Base-by-base conservation (phyloP, 37 sponge, comb jelly and placozoan species). In the Crambe crambe region DNA sequence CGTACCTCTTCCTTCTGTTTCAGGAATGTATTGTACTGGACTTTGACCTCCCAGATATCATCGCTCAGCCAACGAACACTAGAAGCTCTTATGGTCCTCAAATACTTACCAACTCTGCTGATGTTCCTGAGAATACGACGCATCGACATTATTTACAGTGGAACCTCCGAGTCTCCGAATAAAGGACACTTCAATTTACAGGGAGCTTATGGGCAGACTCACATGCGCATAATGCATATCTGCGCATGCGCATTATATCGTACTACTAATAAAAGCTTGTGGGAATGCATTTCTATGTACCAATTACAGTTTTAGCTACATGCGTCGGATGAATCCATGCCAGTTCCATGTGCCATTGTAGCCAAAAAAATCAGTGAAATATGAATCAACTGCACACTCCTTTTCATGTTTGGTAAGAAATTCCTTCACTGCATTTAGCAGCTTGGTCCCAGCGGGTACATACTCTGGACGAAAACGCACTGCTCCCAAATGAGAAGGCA, bases 291-390 rank as follows among this genome's bases (percentile, higher is more conserved):
- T 15, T 51, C 15, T 51, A 9, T 18, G 15, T 51, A 51, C 54
- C 54, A 51, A 15, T 15, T 51, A 6, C 12, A 15, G 51, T 47
- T 15, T 12, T 12, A 47, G 6, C 51, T 74, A 68, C 86, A 85
- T 85, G 15, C 56, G 38, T 31, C 87, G 56, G 54, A 86, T 65
- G 37, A 39, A 80, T 2, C 83, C 83, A 70, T 88, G 77, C 89
- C 83, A 82, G 44, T 76, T 65, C 68, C 79, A 72, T n/a, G 63
- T 76, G 17, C 73, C 58, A 57, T 88, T 88, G 78, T 88, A 88
- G 54, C 83, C 89, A 82, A 77, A 82, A 66, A 82, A 69, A 68
- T 88, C 89, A 59, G 83, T 82, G 42, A 68, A 76, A 29, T 75
- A 88, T 20, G 58, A 38, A 63, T 88, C 89, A 9, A 88, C 83